Evolutionary conservation across 2,797 vertebrate species (phyloP), one percentile per base, ranked within the genome.

Genomic region (Poecilia velifera): DNA sequence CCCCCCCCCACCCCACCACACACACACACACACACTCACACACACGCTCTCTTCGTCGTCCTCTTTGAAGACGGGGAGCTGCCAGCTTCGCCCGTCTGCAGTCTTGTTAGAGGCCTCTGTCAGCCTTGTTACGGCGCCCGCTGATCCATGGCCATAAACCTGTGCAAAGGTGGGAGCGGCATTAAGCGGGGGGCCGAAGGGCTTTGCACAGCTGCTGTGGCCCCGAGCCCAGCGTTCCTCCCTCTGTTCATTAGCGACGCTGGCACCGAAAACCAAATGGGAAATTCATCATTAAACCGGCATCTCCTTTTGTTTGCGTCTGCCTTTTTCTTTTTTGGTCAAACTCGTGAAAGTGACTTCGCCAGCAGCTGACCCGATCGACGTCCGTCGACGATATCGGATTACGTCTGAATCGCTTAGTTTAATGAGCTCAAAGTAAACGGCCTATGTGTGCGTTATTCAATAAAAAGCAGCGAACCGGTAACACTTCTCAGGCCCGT

Each of bases 181-280:
- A 83, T 92, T 13, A 90, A 92, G 85, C 45, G 4, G 80, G 68
- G 66, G 22, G 22, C 0, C 22, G 4, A 34, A 0, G 76, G 80
- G 90, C 86, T 91, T 92, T 93, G 73, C 92, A 90, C 92, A 92
- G 91, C 91, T 93, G 90, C 76, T 83, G 91, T 88, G 90, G 91
- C 90, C 72, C 76, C 57, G 72, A 87, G 89, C 89, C 90, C 86
- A 47, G 49, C 84, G 72, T 80, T 53, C 22, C 82, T 81, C 82
- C 79, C 76, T 88, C 82, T 84, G 25, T 82, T 84, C 72, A 77
- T 85, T 80, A 77, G 78, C 12, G 76, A 34, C 2, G 2, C 71
- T 12, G 81, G 77, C 79, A 57, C 66, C 13, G n/a, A 72, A 81
- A 77, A 39, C 73, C 12, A 57, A 76, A 81, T 73, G 22, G n/a